These are phyloP conservation scores for Caenorhabditis auriculariae DNA, from an alignment of 2,888 invertebrate species.

Conservation along the genomic window DNA sequence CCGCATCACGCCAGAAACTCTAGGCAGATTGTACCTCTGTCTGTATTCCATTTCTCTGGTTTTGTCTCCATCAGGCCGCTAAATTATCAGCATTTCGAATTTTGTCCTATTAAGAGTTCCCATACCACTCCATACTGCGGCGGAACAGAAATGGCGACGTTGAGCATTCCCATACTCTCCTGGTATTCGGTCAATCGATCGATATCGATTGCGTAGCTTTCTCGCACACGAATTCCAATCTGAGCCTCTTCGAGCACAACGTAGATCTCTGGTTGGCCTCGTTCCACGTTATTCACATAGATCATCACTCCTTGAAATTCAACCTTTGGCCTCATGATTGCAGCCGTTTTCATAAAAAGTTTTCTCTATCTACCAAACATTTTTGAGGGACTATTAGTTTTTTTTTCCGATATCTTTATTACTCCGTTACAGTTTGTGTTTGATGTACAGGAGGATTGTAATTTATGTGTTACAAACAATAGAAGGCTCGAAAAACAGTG, in stretches of 20 bases:
- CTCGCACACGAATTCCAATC: constrained; percentile 60
- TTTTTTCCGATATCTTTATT: no score
- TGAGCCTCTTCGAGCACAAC: constrained; percentile 60
- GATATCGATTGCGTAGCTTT: constrained; percentile 58
- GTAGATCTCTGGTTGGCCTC: constrained; percentile 62
- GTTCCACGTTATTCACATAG: constrained; percentile 61
- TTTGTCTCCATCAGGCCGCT: constrained; percentile 60
- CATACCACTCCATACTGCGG: constrained; percentile 57
- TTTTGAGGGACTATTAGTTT: no score
- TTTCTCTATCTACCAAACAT: no score
- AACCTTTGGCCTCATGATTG: no score
- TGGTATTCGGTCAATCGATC: constrained; percentile 56
- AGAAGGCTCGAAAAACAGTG: no score
- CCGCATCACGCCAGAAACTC: constrained; percentile 55
- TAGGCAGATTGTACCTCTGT: constrained; percentile 52
- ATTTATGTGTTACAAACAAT: no score
- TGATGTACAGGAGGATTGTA: no score
- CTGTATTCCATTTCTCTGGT: constrained; percentile 53
- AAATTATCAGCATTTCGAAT: background rate
- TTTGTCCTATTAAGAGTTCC: background rate
- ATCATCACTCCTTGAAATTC: constrained; percentile 58
- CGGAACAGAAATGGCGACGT: constrained; percentile 54
- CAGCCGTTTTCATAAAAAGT: no score
- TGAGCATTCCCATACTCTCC: constrained; percentile 60
- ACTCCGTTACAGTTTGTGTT: no score